Conservation (phyloP, 1,140 invertebrate genomes). For the Anagrus nilaparvatae region DNA sequence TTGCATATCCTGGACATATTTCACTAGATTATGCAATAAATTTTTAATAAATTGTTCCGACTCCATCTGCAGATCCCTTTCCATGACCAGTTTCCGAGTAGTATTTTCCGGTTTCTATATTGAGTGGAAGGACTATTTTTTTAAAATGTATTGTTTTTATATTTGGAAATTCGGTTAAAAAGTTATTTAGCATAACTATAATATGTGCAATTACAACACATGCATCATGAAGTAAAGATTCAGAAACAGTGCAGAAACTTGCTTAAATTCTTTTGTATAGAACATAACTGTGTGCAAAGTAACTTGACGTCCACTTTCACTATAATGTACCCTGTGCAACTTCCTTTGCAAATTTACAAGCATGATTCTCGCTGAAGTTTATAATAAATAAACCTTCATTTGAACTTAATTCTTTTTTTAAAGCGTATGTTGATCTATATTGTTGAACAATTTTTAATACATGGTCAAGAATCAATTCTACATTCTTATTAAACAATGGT, state of each 20-base stretch:
- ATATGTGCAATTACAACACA: slow-evolving; percentile 3
- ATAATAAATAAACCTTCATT: too few relatives aligned
- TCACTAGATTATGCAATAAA: not conserved
- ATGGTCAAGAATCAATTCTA: too few relatives aligned
- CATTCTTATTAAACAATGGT: too few relatives aligned
- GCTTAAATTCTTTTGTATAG: not conserved
- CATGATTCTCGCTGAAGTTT: too few relatives aligned
- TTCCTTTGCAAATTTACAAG: too few relatives aligned
- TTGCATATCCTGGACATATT: slow-evolving; percentile 1
- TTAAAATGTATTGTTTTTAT: slow-evolving; percentile 21
- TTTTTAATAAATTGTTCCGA: slow-evolving; percentile 5
- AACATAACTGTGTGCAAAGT: slow-evolving; percentile 2
- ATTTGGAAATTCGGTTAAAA: not conserved
- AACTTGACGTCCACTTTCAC: too few relatives aligned
- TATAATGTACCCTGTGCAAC: too few relatives aligned
- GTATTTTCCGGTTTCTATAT: slow-evolving; percentile 22
- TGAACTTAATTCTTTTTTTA: too few relatives aligned
- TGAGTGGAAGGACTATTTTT: slow-evolving; percentile 24
- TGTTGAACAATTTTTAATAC: too few relatives aligned
- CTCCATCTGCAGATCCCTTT: slow-evolving; percentile 6
- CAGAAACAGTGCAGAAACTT: slow-evolving; percentile 7
- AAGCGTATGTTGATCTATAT: too few relatives aligned
- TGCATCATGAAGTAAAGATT: slow-evolving; percentile 7
- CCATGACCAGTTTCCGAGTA: slow-evolving; percentile 7
- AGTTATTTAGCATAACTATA: slow-evolving; percentile 1